These are phyloP conservation scores for Nothobranchius furzeri DNA, from an alignment of 2,113 vertebrate species.

Conservation along the genomic window DNA sequence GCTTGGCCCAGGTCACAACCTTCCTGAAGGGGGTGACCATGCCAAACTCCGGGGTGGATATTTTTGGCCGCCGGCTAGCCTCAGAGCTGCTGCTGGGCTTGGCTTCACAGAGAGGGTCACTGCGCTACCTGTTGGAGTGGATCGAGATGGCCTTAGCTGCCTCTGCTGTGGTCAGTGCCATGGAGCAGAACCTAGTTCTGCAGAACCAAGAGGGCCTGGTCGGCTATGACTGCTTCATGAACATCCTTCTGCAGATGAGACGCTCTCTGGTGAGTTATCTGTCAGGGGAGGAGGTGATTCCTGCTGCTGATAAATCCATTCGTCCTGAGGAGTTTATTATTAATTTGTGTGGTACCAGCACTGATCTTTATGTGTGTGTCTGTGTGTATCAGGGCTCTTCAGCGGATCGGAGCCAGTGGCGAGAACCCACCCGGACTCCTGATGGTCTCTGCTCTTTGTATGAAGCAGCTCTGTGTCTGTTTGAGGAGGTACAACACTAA, in stretches of 20 bases:
- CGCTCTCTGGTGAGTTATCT: slow-evolving; percentile 89
- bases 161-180: slow-evolving; percentile 86
- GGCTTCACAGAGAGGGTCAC: slow-evolving; percentile 92
- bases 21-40: slow-evolving; percentile 97
- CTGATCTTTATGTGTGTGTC: not conserved
- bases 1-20: slow-evolving; percentile 93
- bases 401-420: slow-evolving; percentile 95
- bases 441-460: slow-evolving; percentile 94
- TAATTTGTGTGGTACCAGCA: too few species aligned
- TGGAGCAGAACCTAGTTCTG: slow-evolving; percentile 84
- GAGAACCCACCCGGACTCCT: slow-evolving; percentile 89
- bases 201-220: slow-evolving; percentile 91
- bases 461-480: slow-evolving; percentile 91
- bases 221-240: slow-evolving; percentile 96
- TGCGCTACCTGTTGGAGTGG: slow-evolving; percentile 91
- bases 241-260: slow-evolving; percentile 95
- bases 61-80: slow-evolving; percentile 89
- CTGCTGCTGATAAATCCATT: too few species aligned
- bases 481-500: slow-evolving; percentile 86
- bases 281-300: not conserved
- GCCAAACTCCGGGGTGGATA: slow-evolving; percentile 95
- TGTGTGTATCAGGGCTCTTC: slow-evolving; percentile 86
- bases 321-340: too few species aligned
- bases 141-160: slow-evolving; percentile 96
- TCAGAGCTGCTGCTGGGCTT: slow-evolving; percentile 93